Base-by-base conservation (phyloP, 2,888 invertebrate species). In the Eupeodes luniger region DNA sequence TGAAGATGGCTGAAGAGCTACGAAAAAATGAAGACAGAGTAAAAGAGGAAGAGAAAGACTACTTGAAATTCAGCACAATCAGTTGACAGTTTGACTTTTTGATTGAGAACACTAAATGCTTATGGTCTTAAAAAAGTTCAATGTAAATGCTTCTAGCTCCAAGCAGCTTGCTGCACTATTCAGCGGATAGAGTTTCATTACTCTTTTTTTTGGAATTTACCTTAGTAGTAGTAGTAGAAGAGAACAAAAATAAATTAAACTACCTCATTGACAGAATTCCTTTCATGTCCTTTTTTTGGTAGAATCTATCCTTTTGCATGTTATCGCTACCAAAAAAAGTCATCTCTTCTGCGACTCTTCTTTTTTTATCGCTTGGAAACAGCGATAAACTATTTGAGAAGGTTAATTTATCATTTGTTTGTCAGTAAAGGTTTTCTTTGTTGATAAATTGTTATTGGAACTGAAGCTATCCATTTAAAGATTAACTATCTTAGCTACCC, bases 71-170 rank as follows among this genome's bases (percentile, higher is more conserved):
- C 72, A 47, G 72, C 59, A 19, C 72, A 72, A 72, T 72, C 72
- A 72, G 77, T 77, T 85, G 88, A 88, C 81, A 88, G 81, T 85
- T 88, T 88, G 82, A 85, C 85, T 85, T 78, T 82, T 82, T 86
- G 88, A 88, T 88, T 88, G 84, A 78, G 88, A 88, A 88, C 69
- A 81, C 85, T 84, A 66, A 88, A 88, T 88, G 85, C 64, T 81
- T 78, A 27, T 27, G 81, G 81, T 47, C 36, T 80, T 72, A 77
- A 77, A 77, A 77, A 77, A 77, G 80, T 85, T 78, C 72, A 55
- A 81, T 47, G 53, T 44, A 53, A 77, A 72, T 61, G 47, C n/a
- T 76, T 27, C 27, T 27, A 27, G 27, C 27, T 27, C 2, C 27
- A 27, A 27, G 27, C 27, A 27, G 16, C 19, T 27, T 76, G 16